Evolutionary conservation across 53 echinoderm and acorn worm genomes (phyloP).

Genomic region (Echinarachnius parma): DNA sequence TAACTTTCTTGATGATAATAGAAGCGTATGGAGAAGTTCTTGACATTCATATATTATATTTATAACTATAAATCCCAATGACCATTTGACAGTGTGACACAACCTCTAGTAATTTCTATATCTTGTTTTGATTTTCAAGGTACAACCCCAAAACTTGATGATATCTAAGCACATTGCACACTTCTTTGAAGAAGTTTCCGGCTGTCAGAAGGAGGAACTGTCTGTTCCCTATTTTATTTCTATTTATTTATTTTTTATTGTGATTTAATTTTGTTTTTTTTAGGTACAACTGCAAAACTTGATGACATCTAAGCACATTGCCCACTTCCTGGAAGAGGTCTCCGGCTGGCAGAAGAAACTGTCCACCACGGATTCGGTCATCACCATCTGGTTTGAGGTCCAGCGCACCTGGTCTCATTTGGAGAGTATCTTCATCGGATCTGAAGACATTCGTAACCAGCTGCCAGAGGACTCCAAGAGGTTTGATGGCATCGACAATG

Average conservation of each 20-base stretch:
- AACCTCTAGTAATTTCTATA: no score
- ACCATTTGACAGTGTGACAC: no score
- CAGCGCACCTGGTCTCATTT: constrained; percentile 99
- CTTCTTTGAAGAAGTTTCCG: constrained; percentile 87
- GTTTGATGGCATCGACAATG: constrained; percentile 86
- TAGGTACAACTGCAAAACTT: constrained; percentile 99
- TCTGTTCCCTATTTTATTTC: no score
- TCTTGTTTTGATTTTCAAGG: no score
- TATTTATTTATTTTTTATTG: no score
- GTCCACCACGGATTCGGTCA: constrained; percentile 95
- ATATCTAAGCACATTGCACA: constrained; percentile 93
- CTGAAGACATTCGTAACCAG: constrained; percentile 95
- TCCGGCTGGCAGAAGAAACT: constrained; percentile 99
- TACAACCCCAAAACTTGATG: constrained; percentile 93
- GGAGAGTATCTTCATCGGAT: constrained; percentile 99
- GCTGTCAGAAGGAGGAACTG: constrained; percentile 94
- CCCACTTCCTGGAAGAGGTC: constrained; percentile 98
- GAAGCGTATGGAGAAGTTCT: constrained; percentile 64
- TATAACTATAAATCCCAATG: no score
- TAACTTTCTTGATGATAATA: neutral
- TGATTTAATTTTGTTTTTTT: no score
- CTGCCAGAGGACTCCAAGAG: constrained; percentile 96
- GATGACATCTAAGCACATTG: constrained; percentile 99
- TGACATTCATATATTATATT: no score
- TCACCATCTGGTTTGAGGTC: constrained; percentile 98